A percentile compares a stretch with the other conserved stretches of the same genome.
phyloP scores from a whole-genome alignment of 2,797 vertebrate species.

The Cyclura pinguis region DNA sequence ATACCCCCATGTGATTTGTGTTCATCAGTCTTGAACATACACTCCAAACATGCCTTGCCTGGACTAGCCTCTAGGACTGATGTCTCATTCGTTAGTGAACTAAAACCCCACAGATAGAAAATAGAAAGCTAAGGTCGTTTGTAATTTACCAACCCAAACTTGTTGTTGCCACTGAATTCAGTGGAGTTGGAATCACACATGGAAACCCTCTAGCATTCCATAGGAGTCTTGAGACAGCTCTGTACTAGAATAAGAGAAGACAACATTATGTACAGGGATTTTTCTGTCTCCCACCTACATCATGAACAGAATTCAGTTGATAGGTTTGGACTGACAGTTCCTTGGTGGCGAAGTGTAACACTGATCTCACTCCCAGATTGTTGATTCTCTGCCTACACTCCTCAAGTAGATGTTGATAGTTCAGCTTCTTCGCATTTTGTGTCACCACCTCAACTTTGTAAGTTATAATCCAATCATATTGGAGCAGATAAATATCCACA shows the following conservation, averaged over 20 bases:
- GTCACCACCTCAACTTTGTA: not conserved
- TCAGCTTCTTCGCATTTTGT: constrained; percentile 3
- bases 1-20: not conserved
- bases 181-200: not conserved
- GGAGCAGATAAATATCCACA: not conserved
- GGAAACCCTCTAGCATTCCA: too few species aligned
- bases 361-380: not conserved
- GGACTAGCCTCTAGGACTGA: not conserved
- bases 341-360: not conserved
- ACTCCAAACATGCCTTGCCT: not conserved
- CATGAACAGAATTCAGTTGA: not conserved
- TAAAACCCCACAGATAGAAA: not conserved
- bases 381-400: not conserved
- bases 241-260: not conserved
- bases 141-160: not conserved
- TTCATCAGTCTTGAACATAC: not conserved
- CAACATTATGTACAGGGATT: not conserved
- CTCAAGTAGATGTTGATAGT: not conserved
- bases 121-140: not conserved
- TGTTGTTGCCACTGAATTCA: not conserved
- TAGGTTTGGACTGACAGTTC: not conserved
- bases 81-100: too few species aligned
- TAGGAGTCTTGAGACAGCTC: not conserved
- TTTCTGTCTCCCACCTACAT: not conserved
- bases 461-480: not conserved